A percentile compares a stretch with the other conserved stretches of the same genome.
phyloP scores from a whole-genome alignment of 92 coral and sea anemone genomes.

The Umimayanthus kanabou region DNA sequence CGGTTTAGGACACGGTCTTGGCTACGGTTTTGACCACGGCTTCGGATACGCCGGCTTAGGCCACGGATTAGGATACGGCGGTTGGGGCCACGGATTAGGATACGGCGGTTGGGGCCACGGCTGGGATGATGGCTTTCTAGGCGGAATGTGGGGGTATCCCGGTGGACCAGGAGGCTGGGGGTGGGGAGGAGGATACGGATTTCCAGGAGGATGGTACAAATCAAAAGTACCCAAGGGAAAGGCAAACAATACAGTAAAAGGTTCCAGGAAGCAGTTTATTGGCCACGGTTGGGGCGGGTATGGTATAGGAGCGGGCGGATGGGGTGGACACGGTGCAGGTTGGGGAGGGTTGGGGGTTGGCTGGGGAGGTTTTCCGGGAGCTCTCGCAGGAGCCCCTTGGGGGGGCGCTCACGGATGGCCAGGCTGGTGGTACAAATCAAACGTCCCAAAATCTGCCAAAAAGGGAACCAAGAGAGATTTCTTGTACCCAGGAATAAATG shows the following conservation, averaged over 20 bases:
- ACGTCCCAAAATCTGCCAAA: constrained; percentile 42
- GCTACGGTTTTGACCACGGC: constrained; percentile 63
- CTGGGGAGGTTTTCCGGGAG: constrained; percentile 42
- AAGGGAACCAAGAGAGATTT: constrained; percentile 39
- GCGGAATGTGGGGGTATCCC: constrained; percentile 47
- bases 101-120: constrained; percentile 45
- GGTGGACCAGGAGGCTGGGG: constrained; percentile 30
- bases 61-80: constrained; percentile 35
- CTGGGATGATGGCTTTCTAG: constrained; percentile 53
- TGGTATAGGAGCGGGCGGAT: constrained; percentile 42
- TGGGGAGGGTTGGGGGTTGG: constrained; percentile 66
- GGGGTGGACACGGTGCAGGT: constrained; percentile 60
- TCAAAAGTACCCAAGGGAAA: constrained; percentile 52
- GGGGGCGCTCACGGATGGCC: constrained; percentile 82
- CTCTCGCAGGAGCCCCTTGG: constrained; percentile 62
- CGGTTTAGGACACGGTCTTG: constrained; percentile 39
- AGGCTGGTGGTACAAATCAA: constrained; percentile 82
- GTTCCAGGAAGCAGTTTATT: constrained; percentile 61
- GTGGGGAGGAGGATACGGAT: constrained; percentile 59
- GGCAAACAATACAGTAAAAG: constrained; percentile 1
- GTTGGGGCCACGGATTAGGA: constrained; percentile 18
- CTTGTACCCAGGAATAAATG: constrained; percentile 43
- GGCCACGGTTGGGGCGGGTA: constrained; percentile 42
- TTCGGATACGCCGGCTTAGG: constrained; percentile 57
- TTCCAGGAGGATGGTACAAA: constrained; percentile 51